Percentiles rank a stretch among this genome's conserved stretches.
These are phyloP conservation scores for Semnornis frantzii DNA, from an alignment of 2,113 vertebrate species.

Conservation along the genomic window DNA sequence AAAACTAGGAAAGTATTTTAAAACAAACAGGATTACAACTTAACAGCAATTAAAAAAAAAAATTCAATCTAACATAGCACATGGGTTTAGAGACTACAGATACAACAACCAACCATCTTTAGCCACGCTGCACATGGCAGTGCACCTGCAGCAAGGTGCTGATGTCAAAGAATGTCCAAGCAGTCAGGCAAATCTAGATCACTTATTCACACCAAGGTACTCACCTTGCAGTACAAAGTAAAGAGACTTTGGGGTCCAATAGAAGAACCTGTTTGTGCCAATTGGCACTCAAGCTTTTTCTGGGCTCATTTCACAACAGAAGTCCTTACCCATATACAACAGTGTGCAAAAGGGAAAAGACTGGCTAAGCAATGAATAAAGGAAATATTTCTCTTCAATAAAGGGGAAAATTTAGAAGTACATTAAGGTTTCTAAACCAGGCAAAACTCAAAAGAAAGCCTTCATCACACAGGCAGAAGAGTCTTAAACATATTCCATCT, in stretches of 20 bases:
- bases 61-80: neutral
- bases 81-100: neutral
- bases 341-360: neutral
- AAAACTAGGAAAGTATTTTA: neutral
- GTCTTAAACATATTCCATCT: neutral
- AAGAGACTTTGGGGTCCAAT: neutral
- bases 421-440: neutral
- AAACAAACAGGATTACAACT: neutral
- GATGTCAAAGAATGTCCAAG: rapidly evolving
- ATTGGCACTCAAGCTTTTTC: neutral
- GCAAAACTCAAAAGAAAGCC: neutral
- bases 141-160: neutral
- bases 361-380: neutral
- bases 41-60: neutral
- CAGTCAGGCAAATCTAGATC: rapidly evolving
- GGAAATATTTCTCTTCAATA: neutral
- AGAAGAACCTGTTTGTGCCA: neutral
- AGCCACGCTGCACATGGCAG: rapidly evolving
- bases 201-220: neutral
- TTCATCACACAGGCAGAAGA: neutral
- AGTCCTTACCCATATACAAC: neutral
- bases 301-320: neutral
- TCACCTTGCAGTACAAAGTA: neutral
- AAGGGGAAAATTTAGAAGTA: neutral
- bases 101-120: neutral